A percentile compares a stretch with the other conserved stretches of the same genome.
phyloP scores from a whole-genome alignment of 2,113 vertebrate species.

The Gallinago paraguaiae region DNA sequence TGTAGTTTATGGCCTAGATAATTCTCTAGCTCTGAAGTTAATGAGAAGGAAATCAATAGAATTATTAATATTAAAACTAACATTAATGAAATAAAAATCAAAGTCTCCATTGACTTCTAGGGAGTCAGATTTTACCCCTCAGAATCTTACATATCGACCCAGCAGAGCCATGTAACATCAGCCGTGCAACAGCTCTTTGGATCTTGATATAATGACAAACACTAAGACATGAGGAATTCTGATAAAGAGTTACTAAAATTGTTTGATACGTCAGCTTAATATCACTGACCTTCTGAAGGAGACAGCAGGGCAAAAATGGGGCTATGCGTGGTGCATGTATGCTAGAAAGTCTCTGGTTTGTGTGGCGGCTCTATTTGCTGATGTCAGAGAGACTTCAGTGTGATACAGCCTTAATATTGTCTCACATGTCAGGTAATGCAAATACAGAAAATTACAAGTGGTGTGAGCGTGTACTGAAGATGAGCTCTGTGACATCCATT shows the following conservation, averaged over 20 bases:
- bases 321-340: not conserved
- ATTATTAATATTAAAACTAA: not conserved
- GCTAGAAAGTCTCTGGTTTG: not conserved
- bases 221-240: not conserved
- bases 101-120: not conserved
- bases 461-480: constrained; percentile 29
- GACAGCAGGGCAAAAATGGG: not conserved
- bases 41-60: not conserved
- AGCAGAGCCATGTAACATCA: not conserved
- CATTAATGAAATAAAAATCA: not conserved
- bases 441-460: constrained; percentile 57
- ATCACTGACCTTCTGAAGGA: constrained; percentile 25
- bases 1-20: not conserved
- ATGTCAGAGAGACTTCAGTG: constrained; percentile 53
- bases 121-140: not conserved
- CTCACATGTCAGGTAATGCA: constrained; percentile 57
- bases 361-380: constrained; percentile 19
- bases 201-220: not conserved
- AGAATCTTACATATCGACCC: not conserved
- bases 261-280: not conserved
- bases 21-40: not conserved
- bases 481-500: constrained; percentile 56
- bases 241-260: not conserved
- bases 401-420: constrained; percentile 38
- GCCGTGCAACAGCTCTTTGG: not conserved